Percentiles rank a stretch among this genome's conserved stretches.
Evolutionary conservation across 2,888 invertebrate species (phyloP).

Genomic region (Idaea dimidiata): DNA sequence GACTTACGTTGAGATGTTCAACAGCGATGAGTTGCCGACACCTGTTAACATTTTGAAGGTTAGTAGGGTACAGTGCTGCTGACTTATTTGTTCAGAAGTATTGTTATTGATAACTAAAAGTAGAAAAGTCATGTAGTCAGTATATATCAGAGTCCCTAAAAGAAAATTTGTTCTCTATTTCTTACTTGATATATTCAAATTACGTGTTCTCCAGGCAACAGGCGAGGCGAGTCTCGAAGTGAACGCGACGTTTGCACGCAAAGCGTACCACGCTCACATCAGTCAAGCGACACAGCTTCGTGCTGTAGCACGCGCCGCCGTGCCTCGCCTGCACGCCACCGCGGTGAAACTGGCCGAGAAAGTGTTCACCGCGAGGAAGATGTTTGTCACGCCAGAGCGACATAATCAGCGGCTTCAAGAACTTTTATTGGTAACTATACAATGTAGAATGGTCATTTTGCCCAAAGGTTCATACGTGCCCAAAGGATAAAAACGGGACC

Average conservation of each 20-base stretch:
- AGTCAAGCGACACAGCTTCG: slow-evolving; percentile 13
- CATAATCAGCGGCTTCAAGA: neutral
- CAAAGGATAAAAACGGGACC: too few relatives aligned
- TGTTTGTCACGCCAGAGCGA: slow-evolving; percentile 17
- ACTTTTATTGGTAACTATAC: neutral
- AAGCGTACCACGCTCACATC: slow-evolving; percentile 26
- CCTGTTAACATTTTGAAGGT: slow-evolving; percentile 97
- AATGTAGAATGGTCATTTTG: too few relatives aligned
- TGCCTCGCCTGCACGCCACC: slow-evolving; percentile 17
- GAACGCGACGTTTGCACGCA: slow-evolving; percentile 28
- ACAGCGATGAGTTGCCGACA: slow-evolving; percentile 95
- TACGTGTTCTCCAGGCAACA: slow-evolving; percentile 36
- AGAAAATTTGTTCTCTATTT: too few relatives aligned
- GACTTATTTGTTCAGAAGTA: neutral
- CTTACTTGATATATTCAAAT: too few relatives aligned
- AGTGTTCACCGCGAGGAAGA: slow-evolving; percentile 29
- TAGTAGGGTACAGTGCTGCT: slow-evolving; percentile 15
- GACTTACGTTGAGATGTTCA: slow-evolving; percentile 95
- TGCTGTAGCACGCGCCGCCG: neutral
- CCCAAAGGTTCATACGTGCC: too few relatives aligned
- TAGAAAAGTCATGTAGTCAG: too few relatives aligned
- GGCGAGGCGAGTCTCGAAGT: slow-evolving; percentile 27
- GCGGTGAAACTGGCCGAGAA: neutral
- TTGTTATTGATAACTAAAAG: too few relatives aligned
- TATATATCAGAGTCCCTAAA: too few relatives aligned